phyloP scores from a whole-genome alignment of 2,797 vertebrate species.

The Gambelia wislizenii region DNA sequence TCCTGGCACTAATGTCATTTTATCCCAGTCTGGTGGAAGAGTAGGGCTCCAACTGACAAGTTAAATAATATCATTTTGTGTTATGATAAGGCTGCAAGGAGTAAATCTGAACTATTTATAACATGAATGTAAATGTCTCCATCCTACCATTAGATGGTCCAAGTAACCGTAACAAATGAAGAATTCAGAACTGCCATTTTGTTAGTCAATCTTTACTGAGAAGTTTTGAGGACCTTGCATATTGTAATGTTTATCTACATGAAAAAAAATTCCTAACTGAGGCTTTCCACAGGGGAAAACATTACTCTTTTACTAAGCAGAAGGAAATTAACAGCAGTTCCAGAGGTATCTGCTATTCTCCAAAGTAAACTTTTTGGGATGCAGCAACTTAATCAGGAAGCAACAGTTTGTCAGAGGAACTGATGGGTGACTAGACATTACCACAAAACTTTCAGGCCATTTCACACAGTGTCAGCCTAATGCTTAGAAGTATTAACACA shows the following conservation, averaged over 20 bases:
- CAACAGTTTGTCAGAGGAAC: conserved; percentile 6
- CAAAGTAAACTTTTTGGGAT: neutral
- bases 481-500: neutral
- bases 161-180: neutral
- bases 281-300: neutral
- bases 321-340: conserved; percentile 24
- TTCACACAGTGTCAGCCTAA: neutral
- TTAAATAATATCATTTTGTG: neutral
- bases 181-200: conserved; percentile 1
- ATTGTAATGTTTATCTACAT: conserved; percentile 4
- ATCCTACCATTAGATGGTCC: neutral
- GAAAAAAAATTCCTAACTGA: neutral
- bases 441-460: neutral
- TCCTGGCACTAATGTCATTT: neutral
- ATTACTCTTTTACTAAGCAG: neutral
- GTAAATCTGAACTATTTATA: neutral
- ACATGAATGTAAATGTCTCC: neutral
- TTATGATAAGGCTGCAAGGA: too few relatives aligned
- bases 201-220: conserved; percentile 18
- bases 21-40: neutral
- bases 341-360: neutral
- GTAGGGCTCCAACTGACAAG: neutral
- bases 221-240: conserved; percentile 23
- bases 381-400: conserved; percentile 10
- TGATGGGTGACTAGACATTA: neutral